Conservation (phyloP, 1,140 invertebrate species). For the Drosophila lacteicornis region DNA sequence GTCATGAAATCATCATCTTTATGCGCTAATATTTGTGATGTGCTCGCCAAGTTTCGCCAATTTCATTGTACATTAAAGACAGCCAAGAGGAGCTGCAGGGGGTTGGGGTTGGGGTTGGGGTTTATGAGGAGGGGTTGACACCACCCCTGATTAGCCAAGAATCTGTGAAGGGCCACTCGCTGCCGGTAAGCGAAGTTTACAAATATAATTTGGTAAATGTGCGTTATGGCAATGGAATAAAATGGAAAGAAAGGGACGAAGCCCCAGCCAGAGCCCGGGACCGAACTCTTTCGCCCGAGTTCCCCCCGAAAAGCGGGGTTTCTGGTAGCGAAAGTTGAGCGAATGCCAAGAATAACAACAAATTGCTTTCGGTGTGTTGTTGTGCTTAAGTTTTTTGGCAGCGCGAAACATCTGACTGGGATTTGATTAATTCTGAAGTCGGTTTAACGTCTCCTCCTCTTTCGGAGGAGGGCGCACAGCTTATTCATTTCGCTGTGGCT, state of each 20-base stretch:
- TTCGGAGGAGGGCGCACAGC: slow-evolving; percentile 13
- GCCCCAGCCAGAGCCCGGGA: background rate
- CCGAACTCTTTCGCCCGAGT: slow-evolving; percentile 66
- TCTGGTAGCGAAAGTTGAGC: slow-evolving; percentile 28
- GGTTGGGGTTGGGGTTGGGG: background rate
- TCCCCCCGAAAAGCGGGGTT: background rate
- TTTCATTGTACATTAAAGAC: slow-evolving; percentile 78
- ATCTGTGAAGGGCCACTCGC: slow-evolving; percentile 25
- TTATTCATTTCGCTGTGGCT: slow-evolving; percentile 78
- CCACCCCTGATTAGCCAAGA: slow-evolving; percentile 9
- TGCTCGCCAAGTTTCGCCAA: slow-evolving; percentile 77
- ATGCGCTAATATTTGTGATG: slow-evolving; percentile 81
- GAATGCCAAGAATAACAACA: slow-evolving; percentile 72
- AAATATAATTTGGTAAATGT: slow-evolving; percentile 82
- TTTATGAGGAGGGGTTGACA: slow-evolving; percentile 2
- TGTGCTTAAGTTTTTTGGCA: slow-evolving; percentile 81
- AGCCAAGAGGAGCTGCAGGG: slow-evolving; percentile 23
- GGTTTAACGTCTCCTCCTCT: slow-evolving; percentile 61
- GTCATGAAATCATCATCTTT: slow-evolving; percentile 82
- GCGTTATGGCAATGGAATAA: slow-evolving; percentile 74
- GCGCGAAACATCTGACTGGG: slow-evolving; percentile 79
- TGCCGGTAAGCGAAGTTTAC: slow-evolving; percentile 68
- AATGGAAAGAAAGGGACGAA: slow-evolving; percentile 40
- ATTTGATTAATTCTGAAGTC: slow-evolving; percentile 82
- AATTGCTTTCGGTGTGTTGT: slow-evolving; percentile 61